Evolutionary conservation across 1,140 invertebrate genomes (phyloP).

Genomic region (Anthonomus grandis): DNA sequence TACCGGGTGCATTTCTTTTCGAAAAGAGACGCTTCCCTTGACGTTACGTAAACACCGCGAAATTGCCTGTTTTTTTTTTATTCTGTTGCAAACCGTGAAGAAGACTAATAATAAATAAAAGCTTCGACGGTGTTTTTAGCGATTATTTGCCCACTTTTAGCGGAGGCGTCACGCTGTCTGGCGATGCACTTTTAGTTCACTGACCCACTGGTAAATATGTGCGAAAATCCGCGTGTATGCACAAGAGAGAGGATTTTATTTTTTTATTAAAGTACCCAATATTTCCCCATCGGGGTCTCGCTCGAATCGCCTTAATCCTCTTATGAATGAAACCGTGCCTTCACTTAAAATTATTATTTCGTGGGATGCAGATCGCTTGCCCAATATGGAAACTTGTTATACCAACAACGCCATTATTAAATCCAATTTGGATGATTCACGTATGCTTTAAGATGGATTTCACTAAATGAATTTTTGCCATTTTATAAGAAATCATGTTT

Average conservation of each 20-base stretch:
- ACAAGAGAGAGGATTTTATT: no score
- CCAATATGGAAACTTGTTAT: constrained; percentile 10
- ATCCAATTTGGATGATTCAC: constrained; percentile 14
- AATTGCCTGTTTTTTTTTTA: constrained; percentile 13
- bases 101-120: constrained; percentile 1
- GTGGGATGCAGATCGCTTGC: constrained; percentile 9
- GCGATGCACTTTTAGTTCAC: constrained; percentile 31
- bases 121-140: constrained; percentile 1
- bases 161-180: constrained; percentile 39
- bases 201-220: constrained; percentile 35
- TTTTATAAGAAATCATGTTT: no score
- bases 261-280: not conserved
- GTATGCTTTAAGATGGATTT: not conserved
- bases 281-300: not conserved
- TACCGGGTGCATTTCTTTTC: no score
- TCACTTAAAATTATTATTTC: constrained; percentile 15
- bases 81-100: not conserved
- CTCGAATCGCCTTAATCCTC: constrained; percentile 4
- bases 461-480: not conserved
- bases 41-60: constrained; percentile 14
- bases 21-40: no score
- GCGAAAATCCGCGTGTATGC: no score
- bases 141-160: constrained; percentile 23
- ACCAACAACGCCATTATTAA: constrained; percentile 14
- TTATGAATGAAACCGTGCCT: constrained; percentile 15